Evolutionary conservation across 2,888 invertebrate species (phyloP).

Genomic region (Pheosia gnoma): DNA sequence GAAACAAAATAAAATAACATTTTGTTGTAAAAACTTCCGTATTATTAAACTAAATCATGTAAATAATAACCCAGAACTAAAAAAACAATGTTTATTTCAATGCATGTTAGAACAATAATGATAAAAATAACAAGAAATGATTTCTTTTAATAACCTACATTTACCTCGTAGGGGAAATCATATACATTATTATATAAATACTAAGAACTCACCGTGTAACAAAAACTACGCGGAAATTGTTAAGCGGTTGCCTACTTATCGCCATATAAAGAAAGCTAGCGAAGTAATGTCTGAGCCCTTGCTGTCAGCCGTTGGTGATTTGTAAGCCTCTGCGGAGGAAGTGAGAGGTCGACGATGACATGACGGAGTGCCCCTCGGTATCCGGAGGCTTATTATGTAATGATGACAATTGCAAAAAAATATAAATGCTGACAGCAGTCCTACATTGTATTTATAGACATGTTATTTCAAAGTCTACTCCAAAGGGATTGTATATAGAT

Average conservation of each 20-base stretch:
- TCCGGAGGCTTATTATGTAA: conserved; percentile 29
- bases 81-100: too few species aligned
- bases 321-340: conserved; percentile 36
- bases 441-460: too few species aligned
- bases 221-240: conserved; percentile 23
- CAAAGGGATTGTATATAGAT: too few species aligned
- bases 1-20: too few species aligned
- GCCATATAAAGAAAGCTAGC: conserved; percentile 16
- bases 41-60: too few species aligned
- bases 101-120: too few species aligned
- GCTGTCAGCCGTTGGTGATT: conserved; percentile 29
- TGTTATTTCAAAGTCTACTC: too few species aligned
- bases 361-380: conserved; percentile 23
- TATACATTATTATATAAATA: not conserved
- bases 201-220: not conserved
- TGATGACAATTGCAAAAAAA: conserved; percentile 15
- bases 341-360: conserved; percentile 45
- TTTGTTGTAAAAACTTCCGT: too few species aligned
- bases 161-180: not conserved
- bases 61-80: too few species aligned
- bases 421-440: too few species aligned
- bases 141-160: not conserved
- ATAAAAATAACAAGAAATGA: too few species aligned
- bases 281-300: conserved; percentile 21
- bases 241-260: conserved; percentile 18